Conservation (phyloP, 2,797 vertebrate species). For the Acridotheres tristis region DNA sequence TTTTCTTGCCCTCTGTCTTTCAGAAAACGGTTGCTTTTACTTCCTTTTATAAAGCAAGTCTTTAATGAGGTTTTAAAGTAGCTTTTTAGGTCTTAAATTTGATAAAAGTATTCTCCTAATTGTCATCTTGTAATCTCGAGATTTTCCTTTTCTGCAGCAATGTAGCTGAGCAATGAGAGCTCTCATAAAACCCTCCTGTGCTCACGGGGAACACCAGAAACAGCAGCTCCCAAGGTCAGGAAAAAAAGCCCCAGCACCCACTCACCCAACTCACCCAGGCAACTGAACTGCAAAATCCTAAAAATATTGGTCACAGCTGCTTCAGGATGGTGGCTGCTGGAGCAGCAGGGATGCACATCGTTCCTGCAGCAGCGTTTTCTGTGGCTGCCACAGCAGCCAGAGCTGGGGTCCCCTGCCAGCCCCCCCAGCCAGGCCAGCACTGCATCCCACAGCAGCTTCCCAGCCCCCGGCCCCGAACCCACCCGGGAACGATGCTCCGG, state of each 20-base stretch:
- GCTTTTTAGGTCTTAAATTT: not conserved
- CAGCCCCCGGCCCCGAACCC: not conserved
- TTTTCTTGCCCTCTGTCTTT: not conserved
- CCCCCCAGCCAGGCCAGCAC: not conserved
- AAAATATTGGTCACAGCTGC: not conserved
- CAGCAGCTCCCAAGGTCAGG: not conserved
- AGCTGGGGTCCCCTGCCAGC: too few relatives aligned
- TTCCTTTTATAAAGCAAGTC: not conserved
- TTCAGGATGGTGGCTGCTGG: fast-evolving
- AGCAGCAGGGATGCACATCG: not conserved
- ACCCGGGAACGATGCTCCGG: fast-evolving
- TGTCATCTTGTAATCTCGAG: not conserved
- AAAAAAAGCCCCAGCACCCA: not conserved
- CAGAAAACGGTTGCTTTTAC: fast-evolving
- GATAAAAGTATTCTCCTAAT: not conserved
- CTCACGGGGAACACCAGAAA: not conserved
- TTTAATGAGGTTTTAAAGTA: not conserved
- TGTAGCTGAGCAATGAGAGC: not conserved
- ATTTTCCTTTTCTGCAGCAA: not conserved
- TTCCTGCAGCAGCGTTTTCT: not conserved
- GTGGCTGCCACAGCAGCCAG: not conserved
- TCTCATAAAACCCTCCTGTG: not conserved
- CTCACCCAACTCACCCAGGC: not conserved
- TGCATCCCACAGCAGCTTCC: not conserved
- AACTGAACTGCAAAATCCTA: not conserved